Evolutionary conservation across 2,888 invertebrate genomes (phyloP).

Genomic region (Phalera bucephala): DNA sequence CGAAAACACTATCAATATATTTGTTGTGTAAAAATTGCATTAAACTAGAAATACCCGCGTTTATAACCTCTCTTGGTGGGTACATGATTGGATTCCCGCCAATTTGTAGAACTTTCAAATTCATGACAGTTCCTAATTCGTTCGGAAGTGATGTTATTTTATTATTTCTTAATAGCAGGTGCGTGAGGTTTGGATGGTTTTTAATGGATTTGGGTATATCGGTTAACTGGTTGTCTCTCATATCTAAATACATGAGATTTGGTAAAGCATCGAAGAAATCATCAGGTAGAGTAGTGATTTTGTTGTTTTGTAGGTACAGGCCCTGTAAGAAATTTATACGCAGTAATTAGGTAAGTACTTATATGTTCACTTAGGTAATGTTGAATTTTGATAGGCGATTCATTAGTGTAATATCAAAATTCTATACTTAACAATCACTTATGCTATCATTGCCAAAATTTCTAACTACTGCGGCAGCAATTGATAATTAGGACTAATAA

Average conservation of each 20-base stretch:
- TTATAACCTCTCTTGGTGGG: constrained; percentile 80
- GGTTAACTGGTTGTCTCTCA: constrained; percentile 83
- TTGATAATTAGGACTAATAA: too few relatives aligned
- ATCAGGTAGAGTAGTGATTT: constrained; percentile 76
- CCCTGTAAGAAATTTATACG: constrained; percentile 48
- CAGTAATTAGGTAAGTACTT: too few relatives aligned
- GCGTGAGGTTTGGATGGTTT: constrained; percentile 82
- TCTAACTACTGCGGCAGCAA: background rate
- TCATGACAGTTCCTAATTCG: constrained; percentile 84
- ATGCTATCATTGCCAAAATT: background rate
- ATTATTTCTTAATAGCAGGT: constrained; percentile 85
- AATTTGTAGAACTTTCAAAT: constrained; percentile 84
- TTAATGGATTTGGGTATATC: constrained; percentile 82
- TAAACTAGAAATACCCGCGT: constrained; percentile 68
- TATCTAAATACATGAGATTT: constrained; percentile 85
- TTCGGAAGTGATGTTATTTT: constrained; percentile 82
- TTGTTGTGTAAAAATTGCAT: constrained; percentile 62
- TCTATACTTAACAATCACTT: background rate
- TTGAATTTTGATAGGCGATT: too few relatives aligned
- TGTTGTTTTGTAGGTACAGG: constrained; percentile 79
- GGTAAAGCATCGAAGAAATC: constrained; percentile 82
- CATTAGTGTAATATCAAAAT: too few relatives aligned
- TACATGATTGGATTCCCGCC: constrained; percentile 84
- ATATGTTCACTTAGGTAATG: too few relatives aligned
- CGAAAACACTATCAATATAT: constrained; percentile 43